Conservation (phyloP, 2,113 vertebrate genomes). For the Neolamprologus falcicula region DNA sequence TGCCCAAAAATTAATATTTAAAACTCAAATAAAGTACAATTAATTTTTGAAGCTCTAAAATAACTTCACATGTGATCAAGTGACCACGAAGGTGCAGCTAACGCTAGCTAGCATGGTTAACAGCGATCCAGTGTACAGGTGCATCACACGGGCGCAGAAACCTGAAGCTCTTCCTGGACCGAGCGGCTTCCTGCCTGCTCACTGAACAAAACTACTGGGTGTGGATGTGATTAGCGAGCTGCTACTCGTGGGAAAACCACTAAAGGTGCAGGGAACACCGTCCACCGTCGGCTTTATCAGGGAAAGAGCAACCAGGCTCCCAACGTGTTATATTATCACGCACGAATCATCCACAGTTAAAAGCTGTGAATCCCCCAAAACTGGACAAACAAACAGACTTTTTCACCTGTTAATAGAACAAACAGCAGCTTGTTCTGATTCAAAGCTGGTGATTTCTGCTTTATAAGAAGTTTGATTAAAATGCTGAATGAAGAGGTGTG, state of each 20-base stretch:
- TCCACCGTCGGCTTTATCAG: neutral
- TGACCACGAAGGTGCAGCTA: neutral
- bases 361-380: neutral
- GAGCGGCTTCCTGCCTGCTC: neutral
- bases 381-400: neutral
- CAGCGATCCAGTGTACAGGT: neutral
- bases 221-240: neutral
- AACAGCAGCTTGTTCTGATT: neutral
- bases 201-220: neutral
- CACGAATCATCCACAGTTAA: neutral
- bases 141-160: neutral
- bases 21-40: accelerated
- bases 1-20: neutral
- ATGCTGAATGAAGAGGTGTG: neutral
- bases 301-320: neutral
- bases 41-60: neutral
- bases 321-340: neutral
- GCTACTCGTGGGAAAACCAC: neutral
- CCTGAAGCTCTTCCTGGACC: accelerated
- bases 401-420: neutral
- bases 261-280: accelerated
- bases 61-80: neutral
- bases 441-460: accelerated
- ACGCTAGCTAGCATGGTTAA: neutral
- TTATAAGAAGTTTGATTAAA: neutral